A percentile compares a stretch with the other conserved stretches of the same genome.
Conservation (phyloP, 2,113 vertebrate species). For the Nothoprocta pentlandii region DNA sequence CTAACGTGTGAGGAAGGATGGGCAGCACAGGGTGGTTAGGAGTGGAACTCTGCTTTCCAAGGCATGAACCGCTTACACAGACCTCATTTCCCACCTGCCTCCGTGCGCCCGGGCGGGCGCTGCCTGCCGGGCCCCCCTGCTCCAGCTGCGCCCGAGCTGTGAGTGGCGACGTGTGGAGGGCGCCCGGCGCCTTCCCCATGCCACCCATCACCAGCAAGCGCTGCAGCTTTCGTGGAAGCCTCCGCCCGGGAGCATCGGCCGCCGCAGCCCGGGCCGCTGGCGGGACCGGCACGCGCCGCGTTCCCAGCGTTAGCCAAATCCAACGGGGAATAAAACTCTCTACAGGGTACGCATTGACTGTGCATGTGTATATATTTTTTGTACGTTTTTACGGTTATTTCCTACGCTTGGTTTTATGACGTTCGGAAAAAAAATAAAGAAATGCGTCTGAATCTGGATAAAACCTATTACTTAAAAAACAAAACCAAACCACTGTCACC, state of each 20-base stretch:
- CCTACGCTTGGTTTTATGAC: conserved; percentile 54
- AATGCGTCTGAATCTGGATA: conserved; percentile 17
- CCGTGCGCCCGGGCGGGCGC: background rate
- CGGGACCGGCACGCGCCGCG: background rate
- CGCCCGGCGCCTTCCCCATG: background rate
- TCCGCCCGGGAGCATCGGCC: background rate
- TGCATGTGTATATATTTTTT: conserved; percentile 72
- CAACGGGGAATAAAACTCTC: conserved; percentile 1
- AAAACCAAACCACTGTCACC: conserved; percentile 1
- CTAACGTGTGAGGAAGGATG: background rate
- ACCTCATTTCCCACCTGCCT: conserved; percentile 43
- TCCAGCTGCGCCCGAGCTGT: conserved; percentile 48
- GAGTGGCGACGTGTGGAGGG: conserved; percentile 38
- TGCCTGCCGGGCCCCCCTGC: background rate
- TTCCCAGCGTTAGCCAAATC: conserved; percentile 16
- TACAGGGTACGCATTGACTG: conserved; percentile 72
- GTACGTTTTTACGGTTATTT: conserved; percentile 75
- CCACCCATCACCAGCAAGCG: conserved; percentile 37
- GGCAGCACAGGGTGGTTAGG: background rate
- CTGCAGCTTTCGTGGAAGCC: conserved; percentile 37
- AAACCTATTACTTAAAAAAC: background rate
- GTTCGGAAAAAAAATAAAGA: background rate
- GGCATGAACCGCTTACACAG: conserved; percentile 21
- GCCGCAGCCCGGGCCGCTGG: too few species aligned
- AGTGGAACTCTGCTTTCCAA: background rate